Base-by-base conservation (phyloP, 2,113 vertebrate species). In the Thymallus thymallus region DNA sequence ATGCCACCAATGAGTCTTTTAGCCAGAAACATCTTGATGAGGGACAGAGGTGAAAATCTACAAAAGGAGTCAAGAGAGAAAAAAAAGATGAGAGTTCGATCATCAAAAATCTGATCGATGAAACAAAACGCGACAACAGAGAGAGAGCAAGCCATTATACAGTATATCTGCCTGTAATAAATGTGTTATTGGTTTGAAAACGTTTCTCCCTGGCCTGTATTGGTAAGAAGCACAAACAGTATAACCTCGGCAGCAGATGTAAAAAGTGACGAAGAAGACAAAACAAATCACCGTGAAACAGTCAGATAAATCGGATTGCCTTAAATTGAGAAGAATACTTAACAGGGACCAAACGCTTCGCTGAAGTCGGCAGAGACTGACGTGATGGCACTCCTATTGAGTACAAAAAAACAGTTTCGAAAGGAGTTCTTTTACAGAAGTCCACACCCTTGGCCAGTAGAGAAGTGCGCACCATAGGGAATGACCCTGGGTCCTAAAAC, bases 1-100 rank as follows among this genome's bases (percentile, higher is more conserved):
- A 92, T 22, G 14, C 88, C 89, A 24, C 67, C 69, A 30, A 93
- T 63, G 0, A 92, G 1, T 23, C 0, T 29, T 5, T 74, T 73
- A 0, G 69, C 74, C 1, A 79, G 10, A 81, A 29, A 78, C 91
- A 92, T 93, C 3, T 64, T 66, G 64, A 30, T 66, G 26, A 18
- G 14, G 48, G 3, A 18, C 48, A 18, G 13, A 16, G 16, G 48
- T 4, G 12, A 4, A 51, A 51, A 51, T 18, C 48, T 51, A 18
- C 16, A 51, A 51, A 5, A 51, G 5, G 9, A 45, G 48, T 18
- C 48, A 51, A 51, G 16, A 51, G 3, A 51, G 5, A 18, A 16
- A 4, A 48, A 48, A 51, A 51, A 14, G 0, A 13, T 13, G 14
- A 48, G 13, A 48, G 32, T 6, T 32, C 32, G 2, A 41, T 10